A percentile compares a stretch with the other conserved stretches of the same genome.
Conservation (phyloP, 2,888 invertebrate genomes). For the Drosophila meridionalis region DNA sequence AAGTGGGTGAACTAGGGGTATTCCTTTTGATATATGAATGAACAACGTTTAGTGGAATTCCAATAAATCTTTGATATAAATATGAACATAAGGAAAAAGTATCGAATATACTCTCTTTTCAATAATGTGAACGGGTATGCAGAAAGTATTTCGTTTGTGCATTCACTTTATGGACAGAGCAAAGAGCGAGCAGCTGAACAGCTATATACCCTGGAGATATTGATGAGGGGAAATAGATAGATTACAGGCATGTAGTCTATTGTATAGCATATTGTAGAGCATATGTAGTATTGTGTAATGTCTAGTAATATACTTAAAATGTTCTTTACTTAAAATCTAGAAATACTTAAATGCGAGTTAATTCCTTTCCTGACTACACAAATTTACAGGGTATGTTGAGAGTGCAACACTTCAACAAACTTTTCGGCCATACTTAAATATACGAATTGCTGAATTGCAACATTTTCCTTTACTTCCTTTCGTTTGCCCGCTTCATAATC, state of each 20-base stretch:
- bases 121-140: background rate
- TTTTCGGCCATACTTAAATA: background rate
- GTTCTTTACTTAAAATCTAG: too few relatives aligned
- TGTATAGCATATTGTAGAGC: background rate
- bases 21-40: background rate
- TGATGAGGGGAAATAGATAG: background rate
- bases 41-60: too few relatives aligned
- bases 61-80: too few relatives aligned
- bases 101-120: background rate
- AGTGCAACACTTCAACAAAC: background rate
- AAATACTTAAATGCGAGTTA: too few relatives aligned
- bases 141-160: constrained; percentile 5
- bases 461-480: constrained; percentile 3
- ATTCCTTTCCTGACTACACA: too few relatives aligned
- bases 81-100: background rate
- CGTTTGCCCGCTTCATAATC: background rate
- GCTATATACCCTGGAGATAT: background rate
- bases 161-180: background rate
- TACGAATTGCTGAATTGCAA: background rate
- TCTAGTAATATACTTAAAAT: too few relatives aligned
- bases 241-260: background rate
- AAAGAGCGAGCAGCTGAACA: background rate
- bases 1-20: background rate
- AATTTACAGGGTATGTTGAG: constrained; percentile 7
- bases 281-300: background rate